A percentile compares a stretch with the other conserved stretches of the same genome.
Evolutionary conservation across 2,888 invertebrate genomes (phyloP).

Genomic region (Aplocera efformata): DNA sequence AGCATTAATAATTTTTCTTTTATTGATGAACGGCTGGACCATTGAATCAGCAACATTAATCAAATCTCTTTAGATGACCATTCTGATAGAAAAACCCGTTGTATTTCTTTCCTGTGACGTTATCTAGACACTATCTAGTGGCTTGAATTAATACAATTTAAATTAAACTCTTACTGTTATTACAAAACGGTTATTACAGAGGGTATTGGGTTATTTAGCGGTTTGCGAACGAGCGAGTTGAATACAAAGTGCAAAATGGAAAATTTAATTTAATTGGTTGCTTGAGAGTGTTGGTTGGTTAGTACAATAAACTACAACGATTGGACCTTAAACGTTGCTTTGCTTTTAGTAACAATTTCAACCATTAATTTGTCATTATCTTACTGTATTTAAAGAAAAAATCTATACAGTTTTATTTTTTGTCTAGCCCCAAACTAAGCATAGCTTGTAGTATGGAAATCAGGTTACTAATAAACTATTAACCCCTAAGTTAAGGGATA

Average conservation of each 20-base stretch:
- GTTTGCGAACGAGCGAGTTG: constrained; percentile 23
- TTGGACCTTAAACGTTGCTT: too few relatives aligned
- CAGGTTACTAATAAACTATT: too few relatives aligned
- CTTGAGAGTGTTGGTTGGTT: constrained; percentile 13
- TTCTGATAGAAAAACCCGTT: not conserved
- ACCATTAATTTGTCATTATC: too few relatives aligned
- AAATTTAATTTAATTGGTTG: constrained; percentile 28
- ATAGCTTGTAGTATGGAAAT: too few relatives aligned
- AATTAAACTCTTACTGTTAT: constrained; percentile 34
- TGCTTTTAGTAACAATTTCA: constrained; percentile 35
- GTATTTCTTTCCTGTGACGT: constrained; percentile 2
- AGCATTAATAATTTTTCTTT: too few relatives aligned
- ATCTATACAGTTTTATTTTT: too few relatives aligned
- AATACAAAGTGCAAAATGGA: constrained; percentile 24
- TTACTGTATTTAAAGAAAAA: too few relatives aligned
- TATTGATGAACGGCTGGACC: too few relatives aligned
- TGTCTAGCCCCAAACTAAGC: too few relatives aligned
- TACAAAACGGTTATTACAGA: constrained; percentile 22
- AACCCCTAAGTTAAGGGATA: too few relatives aligned
- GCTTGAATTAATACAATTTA: constrained; percentile 24
- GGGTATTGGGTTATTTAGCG: constrained; percentile 29
- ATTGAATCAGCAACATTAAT: too few relatives aligned
- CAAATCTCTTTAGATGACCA: too few relatives aligned
- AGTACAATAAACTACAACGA: not conserved
- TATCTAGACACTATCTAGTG: constrained; percentile 13